Evolutionary conservation across 2,888 invertebrate genomes (phyloP), one percentile per base, ranked within the genome.

Genomic region (Phyllotreta cruciferae): DNA sequence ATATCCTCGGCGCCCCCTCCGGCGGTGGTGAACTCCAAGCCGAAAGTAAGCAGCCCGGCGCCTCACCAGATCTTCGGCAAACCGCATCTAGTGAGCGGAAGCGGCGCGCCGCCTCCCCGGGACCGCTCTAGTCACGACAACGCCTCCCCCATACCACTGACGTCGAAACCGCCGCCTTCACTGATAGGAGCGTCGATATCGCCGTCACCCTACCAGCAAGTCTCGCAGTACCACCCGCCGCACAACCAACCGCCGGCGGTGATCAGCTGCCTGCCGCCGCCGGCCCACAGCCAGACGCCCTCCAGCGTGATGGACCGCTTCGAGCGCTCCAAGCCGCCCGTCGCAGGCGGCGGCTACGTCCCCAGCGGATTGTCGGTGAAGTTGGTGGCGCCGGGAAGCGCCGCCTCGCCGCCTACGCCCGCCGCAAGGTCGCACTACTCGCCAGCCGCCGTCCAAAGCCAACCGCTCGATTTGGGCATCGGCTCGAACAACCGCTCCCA

Each of bases 391-490:
- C 83, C 83, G 72, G 84, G 85, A 62, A 82, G 24, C 24, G 24
- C 2, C 24, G 24, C 83, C 44, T 83, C 83, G n/a, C 82, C 83
- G 9, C 81, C 84, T 58, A 75, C 82, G 14, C 79, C 81, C 74
- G 53, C n/a, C n/a, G n/a, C n/a, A n/a, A n/a, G n/a, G n/a, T n/a
- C n/a, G n/a, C n/a, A n/a, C n/a, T 73, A 63, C 62, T 68, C 41
- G 11, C 65, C 62, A 1, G 5, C 41, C 10, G 10, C 9, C 9
- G 87, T 89, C 75, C 92, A 92, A 80, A 90, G 90, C 62, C 91
- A 92, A 76, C 92, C 92, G 8, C 83, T 92, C 37, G 92, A 92
- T 78, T 85, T 92, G 60, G 92, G 92, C 39, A 86, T 90, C 36
- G 80, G 85, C 56, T 84, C 86, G 49, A 85, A 84, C 63, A 79